These are phyloP conservation scores for Lepidochrysops patricia DNA, from an alignment of 2,888 invertebrate genomes.

Conservation along the genomic window DNA sequence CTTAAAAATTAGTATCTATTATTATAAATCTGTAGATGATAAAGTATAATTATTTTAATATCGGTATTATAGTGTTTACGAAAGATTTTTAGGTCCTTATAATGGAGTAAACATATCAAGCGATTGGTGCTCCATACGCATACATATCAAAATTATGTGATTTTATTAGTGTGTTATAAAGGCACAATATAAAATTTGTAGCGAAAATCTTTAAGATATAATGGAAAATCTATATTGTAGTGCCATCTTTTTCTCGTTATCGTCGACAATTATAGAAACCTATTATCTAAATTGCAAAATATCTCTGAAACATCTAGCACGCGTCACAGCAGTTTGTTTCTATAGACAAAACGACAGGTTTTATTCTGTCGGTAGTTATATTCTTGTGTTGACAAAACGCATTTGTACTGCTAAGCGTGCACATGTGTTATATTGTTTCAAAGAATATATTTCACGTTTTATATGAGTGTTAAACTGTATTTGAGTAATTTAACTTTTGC, in stretches of 20 bases:
- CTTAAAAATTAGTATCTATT: slow-evolving; percentile 40
- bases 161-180: slow-evolving; percentile 40
- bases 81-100: slow-evolving; percentile 58
- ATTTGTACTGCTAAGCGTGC: no score
- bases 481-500: slow-evolving; percentile 46
- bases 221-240: slow-evolving; percentile 31
- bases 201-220: slow-evolving; percentile 11
- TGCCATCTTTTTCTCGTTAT: slow-evolving; percentile 21
- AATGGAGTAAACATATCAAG: slow-evolving; percentile 37
- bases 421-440: slow-evolving; percentile 11
- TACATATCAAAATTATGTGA: slow-evolving; percentile 72
- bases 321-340: no score
- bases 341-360: no score
- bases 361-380: no score
- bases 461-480: neutral
- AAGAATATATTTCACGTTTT: neutral
- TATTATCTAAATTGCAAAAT: neutral
- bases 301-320: no score
- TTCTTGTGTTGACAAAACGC: no score
- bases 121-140: slow-evolving; percentile 58
- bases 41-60: slow-evolving; percentile 71
- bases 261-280: neutral
- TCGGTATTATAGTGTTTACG: slow-evolving; percentile 61
- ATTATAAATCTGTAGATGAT: slow-evolving; percentile 52
- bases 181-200: slow-evolving; percentile 29